Evolutionary conservation across 1,140 invertebrate species (phyloP).

Genomic region (Bombus pyrosoma): DNA sequence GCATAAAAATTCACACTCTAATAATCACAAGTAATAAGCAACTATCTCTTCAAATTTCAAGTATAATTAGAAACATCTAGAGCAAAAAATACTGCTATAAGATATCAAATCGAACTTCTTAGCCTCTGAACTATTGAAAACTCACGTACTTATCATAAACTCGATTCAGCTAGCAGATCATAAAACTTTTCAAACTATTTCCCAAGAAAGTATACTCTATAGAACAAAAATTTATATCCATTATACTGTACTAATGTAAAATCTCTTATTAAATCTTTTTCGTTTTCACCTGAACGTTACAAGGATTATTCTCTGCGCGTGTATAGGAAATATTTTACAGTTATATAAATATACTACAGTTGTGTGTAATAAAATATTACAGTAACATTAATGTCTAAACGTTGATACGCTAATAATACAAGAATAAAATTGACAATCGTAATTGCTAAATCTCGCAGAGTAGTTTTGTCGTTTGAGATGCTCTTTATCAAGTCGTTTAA

Average conservation of each 20-base stretch:
- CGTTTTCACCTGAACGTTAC: not conserved
- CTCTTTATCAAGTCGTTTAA: too few relatives aligned
- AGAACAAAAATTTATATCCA: not conserved
- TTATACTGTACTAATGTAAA: not conserved
- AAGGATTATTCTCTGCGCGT: not conserved
- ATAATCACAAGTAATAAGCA: not conserved
- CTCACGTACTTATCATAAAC: not conserved
- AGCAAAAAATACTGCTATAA: not conserved
- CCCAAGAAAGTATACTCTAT: not conserved
- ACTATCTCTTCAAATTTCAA: not conserved
- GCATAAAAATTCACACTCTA: not conserved
- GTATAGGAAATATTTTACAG: too few relatives aligned
- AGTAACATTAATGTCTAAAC: too few relatives aligned
- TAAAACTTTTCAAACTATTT: not conserved
- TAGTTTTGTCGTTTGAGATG: too few relatives aligned
- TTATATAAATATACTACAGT: too few relatives aligned
- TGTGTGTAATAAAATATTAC: too few relatives aligned
- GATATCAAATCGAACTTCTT: not conserved
- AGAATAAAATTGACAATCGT: too few relatives aligned
- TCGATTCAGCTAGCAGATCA: not conserved
- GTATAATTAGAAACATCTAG: not conserved
- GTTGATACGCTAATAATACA: too few relatives aligned
- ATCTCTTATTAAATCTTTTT: not conserved
- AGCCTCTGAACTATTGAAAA: not conserved
- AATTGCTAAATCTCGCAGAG: too few relatives aligned